Percentiles rank a stretch among this genome's conserved stretches.
Conservation (phyloP, 53 echinoderm and acorn worm species). For the Echinarachnius parma region DNA sequence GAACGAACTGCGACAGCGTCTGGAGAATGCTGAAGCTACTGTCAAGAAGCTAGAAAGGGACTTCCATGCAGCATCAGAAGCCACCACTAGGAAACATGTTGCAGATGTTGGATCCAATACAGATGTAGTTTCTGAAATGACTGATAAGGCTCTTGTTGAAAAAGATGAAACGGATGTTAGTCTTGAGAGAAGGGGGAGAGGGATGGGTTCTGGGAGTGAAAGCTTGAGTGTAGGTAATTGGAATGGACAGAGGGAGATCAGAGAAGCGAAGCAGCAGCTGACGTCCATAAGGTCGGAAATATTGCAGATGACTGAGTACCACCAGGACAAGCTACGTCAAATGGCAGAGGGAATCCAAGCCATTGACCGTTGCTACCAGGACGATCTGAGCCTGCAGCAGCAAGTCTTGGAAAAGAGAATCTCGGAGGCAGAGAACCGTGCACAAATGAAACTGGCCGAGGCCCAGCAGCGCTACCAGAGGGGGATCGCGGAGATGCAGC, state of each 20-base stretch:
- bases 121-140: neutral
- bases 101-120: too few relatives aligned
- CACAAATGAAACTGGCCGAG: constrained; percentile 2
- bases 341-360: constrained; percentile 29
- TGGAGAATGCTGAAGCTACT: constrained; percentile 7
- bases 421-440: constrained; percentile 14
- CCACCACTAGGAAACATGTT: too few relatives aligned
- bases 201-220: neutral
- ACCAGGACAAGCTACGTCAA: constrained; percentile 13
- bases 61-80: neutral
- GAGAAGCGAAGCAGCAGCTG: constrained; percentile 9
- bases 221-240: neutral
- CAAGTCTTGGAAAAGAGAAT: constrained; percentile 37
- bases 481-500: constrained; percentile 23
- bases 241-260: constrained; percentile 11
- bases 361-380: constrained; percentile 44
- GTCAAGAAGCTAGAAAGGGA: constrained; percentile 28
- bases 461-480: constrained; percentile 32
- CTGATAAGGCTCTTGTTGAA: neutral
- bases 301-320: constrained; percentile 15
- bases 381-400: constrained; percentile 40
- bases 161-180: neutral
- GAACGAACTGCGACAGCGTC: constrained; percentile 39
- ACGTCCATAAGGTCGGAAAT: constrained; percentile 9
- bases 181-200: neutral